Percentiles rank a stretch among this genome's conserved stretches.
Evolutionary conservation across 2,888 invertebrate genomes (phyloP).

Genomic region (Bellardia bayeri): DNA sequence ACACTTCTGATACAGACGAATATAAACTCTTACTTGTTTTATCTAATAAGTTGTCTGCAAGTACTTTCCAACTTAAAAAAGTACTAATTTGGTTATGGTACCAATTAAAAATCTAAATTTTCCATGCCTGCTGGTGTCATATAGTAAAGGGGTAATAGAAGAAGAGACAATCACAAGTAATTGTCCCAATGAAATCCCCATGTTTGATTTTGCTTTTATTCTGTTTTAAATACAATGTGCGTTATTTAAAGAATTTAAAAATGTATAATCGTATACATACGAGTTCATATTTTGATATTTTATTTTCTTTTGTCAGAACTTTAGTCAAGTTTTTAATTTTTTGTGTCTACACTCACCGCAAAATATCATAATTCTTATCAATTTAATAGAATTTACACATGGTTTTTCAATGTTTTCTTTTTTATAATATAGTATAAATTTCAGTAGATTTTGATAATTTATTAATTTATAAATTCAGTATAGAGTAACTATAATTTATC

Average conservation of each 20-base stretch:
- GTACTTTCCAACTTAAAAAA: too few relatives aligned
- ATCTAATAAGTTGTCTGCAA: too few relatives aligned
- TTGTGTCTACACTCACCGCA: constrained; percentile 6
- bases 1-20: too few relatives aligned
- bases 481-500: neutral
- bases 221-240: neutral
- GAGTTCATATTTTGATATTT: neutral
- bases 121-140: too few relatives aligned
- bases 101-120: too few relatives aligned
- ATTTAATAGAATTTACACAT: neutral
- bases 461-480: too few relatives aligned
- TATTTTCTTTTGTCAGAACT: constrained; percentile 18
- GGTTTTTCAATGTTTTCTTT: neutral
- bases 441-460: neutral
- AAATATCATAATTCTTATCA: constrained; percentile 16
- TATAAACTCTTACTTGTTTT: too few relatives aligned
- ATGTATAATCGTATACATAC: neutral
- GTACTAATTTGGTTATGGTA: too few relatives aligned
- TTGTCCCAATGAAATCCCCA: neutral
- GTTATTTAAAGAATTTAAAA: constrained; percentile 9
- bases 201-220: neutral
- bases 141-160: neutral
- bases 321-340: constrained; percentile 28
- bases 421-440: neutral
- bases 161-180: neutral